A percentile compares a stretch with the other conserved stretches of the same genome.
phyloP scores from a whole-genome alignment of 2,888 invertebrate species.

The Formica aserva region DNA sequence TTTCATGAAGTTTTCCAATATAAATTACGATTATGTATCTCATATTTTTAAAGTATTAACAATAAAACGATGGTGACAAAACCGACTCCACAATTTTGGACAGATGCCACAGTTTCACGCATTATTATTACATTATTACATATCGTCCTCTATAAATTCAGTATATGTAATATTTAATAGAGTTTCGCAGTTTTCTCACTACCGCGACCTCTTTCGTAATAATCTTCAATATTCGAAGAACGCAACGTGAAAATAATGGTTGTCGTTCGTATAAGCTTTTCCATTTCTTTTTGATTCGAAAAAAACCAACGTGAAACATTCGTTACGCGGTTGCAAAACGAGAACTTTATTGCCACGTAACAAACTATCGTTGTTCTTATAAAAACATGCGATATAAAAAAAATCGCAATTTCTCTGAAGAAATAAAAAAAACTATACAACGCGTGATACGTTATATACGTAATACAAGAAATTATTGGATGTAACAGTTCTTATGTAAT shows the following conservation, averaged over 20 bases:
- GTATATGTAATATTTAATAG: not conserved
- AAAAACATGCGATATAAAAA: not conserved
- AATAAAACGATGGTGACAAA: not conserved
- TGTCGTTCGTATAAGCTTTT: not conserved
- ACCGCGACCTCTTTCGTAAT: not conserved
- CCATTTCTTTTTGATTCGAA: not conserved
- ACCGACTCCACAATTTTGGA: not conserved
- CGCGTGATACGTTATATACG: not conserved
- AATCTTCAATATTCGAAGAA: slow-evolving; percentile 8
- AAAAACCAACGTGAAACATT: not conserved
- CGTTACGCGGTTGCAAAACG: slow-evolving; percentile 7
- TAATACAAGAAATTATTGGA: not conserved
- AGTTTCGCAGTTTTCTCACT: not conserved
- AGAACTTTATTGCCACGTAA: slow-evolving; percentile 5
- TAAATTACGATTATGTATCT: not conserved
- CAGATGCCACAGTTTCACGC: not conserved
- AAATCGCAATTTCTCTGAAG: not conserved
- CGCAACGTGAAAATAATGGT: slow-evolving; percentile 13
- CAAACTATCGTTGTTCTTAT: slow-evolving; percentile 14
- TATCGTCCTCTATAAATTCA: slow-evolving; percentile 9
- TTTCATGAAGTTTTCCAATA: not conserved
- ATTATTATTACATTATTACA: not conserved
- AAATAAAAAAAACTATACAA: not conserved
- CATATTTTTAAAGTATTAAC: not conserved
- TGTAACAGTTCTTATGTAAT: slow-evolving; percentile 5